phyloP scores from a whole-genome alignment of 1,140 invertebrate genomes.

The Drosophila nannoptera region DNA sequence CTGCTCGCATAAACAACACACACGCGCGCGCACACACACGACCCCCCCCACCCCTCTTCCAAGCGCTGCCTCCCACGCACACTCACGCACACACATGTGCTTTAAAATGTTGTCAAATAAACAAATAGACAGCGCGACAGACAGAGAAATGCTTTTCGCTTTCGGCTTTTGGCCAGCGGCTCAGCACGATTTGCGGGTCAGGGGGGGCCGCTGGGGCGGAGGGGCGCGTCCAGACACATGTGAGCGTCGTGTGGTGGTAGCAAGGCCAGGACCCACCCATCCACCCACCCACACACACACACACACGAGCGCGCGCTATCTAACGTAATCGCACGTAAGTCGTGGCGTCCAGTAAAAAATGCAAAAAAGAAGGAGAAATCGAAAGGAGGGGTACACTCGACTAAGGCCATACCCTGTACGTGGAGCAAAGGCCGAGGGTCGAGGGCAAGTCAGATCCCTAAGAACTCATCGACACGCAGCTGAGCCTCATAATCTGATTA shows the following conservation, averaged over 20 bases:
- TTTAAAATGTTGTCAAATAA: constrained; percentile 72
- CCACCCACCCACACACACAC: constrained; percentile 17
- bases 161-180: constrained; percentile 59
- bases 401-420: constrained; percentile 6
- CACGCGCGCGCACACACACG: constrained; percentile 24
- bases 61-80: constrained; percentile 22
- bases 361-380: constrained; percentile 13
- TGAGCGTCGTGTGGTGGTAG: constrained; percentile 71
- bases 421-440: no score
- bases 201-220: neutral
- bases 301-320: constrained; percentile 27
- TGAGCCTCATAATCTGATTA: neutral
- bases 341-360: constrained; percentile 73
- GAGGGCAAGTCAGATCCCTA: no score
- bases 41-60: constrained; percentile 22
- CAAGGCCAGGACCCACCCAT: constrained; percentile 29
- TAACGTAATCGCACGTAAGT: constrained; percentile 75
- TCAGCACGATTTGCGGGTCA: constrained; percentile 13
- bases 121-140: constrained; percentile 63
- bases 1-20: constrained; percentile 58
- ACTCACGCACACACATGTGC: constrained; percentile 27
- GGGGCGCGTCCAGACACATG: constrained; percentile 60
- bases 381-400: neutral
- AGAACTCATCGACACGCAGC: no score
- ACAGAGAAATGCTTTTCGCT: constrained; percentile 48